Evolutionary conservation across 2,113 vertebrate genomes (phyloP).

Genomic region (Atractosteus spatula): DNA sequence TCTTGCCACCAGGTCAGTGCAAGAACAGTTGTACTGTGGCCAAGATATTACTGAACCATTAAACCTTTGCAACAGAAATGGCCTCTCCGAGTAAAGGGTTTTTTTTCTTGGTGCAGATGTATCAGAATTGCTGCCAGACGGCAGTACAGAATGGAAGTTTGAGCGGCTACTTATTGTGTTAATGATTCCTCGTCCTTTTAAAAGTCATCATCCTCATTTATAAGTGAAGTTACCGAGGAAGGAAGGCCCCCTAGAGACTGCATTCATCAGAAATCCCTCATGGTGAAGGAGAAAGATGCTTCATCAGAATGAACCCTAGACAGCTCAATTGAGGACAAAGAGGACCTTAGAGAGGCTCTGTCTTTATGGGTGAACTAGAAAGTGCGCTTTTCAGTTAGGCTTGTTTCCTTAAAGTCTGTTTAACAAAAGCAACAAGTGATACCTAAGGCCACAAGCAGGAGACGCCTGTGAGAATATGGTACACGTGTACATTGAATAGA

Average conservation of each 20-base stretch:
- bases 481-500: no score
- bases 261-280: slow-evolving; percentile 58
- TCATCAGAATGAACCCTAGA: slow-evolving; percentile 47
- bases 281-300: slow-evolving; percentile 55
- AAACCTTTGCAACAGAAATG: slow-evolving; percentile 39
- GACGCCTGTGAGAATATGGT: no score
- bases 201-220: slow-evolving; percentile 69
- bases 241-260: slow-evolving; percentile 57
- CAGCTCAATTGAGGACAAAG: slow-evolving; percentile 6
- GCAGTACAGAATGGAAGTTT: slow-evolving; percentile 60
- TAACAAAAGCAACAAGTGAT: no score
- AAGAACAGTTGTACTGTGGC: slow-evolving; percentile 57
- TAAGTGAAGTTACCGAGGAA: slow-evolving; percentile 60
- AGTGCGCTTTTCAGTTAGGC: no score
- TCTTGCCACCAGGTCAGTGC: no score
- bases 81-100: slow-evolving; percentile 59
- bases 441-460: no score
- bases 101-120: slow-evolving; percentile 67
- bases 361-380: no score
- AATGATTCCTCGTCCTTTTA: slow-evolving; percentile 73
- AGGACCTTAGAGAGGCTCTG: no score
- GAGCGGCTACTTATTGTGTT: slow-evolving; percentile 70
- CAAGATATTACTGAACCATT: slow-evolving; percentile 68
- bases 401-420: no score
- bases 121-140: slow-evolving; percentile 60